phyloP scores from a whole-genome alignment of 2,888 invertebrate genomes.

The Ormyrus rosae region DNA sequence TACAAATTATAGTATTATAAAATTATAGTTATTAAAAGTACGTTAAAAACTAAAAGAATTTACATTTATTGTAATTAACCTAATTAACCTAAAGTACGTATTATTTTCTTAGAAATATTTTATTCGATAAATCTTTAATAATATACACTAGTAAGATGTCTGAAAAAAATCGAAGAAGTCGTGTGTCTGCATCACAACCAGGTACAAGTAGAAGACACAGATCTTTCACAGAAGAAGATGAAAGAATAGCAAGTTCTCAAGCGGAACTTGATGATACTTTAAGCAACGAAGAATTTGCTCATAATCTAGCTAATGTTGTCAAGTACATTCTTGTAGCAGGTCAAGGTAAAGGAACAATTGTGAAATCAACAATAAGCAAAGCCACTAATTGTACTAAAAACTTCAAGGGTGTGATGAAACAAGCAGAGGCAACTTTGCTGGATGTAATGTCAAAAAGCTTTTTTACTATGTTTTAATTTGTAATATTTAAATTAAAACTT shows the following conservation, averaged over 20 bases:
- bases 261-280: slow-evolving; percentile 33
- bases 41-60: background rate
- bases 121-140: no score
- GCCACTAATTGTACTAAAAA: slow-evolving; percentile 59
- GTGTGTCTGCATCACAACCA: slow-evolving; percentile 35
- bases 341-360: slow-evolving; percentile 61
- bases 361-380: slow-evolving; percentile 63
- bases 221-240: slow-evolving; percentile 31
- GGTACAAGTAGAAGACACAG: slow-evolving; percentile 11
- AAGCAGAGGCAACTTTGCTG: slow-evolving; percentile 57
- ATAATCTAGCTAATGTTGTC: slow-evolving; percentile 61
- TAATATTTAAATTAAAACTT: slow-evolving; percentile 58
- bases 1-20: no score
- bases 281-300: slow-evolving; percentile 59
- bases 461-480: slow-evolving; percentile 6
- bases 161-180: background rate
- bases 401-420: slow-evolving; percentile 60
- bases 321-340: slow-evolving; percentile 64
- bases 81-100: slow-evolving; percentile 2
- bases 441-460: slow-evolving; percentile 59
- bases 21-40: no score
- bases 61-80: background rate
- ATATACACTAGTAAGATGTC: slow-evolving; percentile 16
- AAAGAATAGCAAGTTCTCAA: slow-evolving; percentile 27
- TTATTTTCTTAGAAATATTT: background rate